These are phyloP conservation scores for Agrochola lychnidis DNA, from an alignment of 2,888 invertebrate species.

Conservation along the genomic window DNA sequence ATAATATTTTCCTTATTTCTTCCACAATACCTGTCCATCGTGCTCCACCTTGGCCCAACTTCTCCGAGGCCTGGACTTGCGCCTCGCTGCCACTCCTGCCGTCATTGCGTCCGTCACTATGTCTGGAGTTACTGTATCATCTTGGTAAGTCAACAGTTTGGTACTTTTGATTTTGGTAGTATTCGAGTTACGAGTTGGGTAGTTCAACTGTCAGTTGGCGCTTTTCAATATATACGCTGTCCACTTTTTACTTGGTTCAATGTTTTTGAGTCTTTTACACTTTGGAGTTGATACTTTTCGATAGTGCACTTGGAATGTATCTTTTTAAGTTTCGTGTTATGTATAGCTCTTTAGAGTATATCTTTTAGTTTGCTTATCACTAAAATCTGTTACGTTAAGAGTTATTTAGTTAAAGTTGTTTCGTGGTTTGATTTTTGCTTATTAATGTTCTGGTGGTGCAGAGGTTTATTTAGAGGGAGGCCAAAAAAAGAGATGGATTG, in stretches of 20 bases:
- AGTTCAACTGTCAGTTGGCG: background rate
- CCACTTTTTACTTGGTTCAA: background rate
- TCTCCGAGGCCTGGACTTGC: constrained; percentile 80
- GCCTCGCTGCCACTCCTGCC: constrained; percentile 83
- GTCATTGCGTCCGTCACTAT: constrained; percentile 77
- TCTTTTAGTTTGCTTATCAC: constrained; percentile 8
- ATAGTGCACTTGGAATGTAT: constrained; percentile 4
- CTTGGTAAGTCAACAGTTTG: constrained; percentile 33
- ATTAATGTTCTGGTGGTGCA: constrained; percentile 33
- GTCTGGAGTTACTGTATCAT: constrained; percentile 46
- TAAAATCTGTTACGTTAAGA: background rate
- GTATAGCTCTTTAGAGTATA: no score
- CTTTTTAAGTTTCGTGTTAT: background rate
- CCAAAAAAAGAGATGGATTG: no score
- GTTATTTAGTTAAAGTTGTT: background rate
- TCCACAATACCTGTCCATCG: constrained; percentile 82
- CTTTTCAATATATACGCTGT: background rate
- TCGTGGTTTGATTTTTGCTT: constrained; percentile 11
- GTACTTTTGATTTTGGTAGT: background rate
- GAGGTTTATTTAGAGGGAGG: background rate
- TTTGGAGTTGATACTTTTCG: background rate
- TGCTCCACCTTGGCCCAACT: constrained; percentile 86
- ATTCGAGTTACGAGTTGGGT: background rate
- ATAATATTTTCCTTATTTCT: constrained; percentile 37
- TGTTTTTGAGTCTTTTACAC: background rate